Conservation (phyloP, 2,797 vertebrate genomes). For the Distichodus sexfasciatus region DNA sequence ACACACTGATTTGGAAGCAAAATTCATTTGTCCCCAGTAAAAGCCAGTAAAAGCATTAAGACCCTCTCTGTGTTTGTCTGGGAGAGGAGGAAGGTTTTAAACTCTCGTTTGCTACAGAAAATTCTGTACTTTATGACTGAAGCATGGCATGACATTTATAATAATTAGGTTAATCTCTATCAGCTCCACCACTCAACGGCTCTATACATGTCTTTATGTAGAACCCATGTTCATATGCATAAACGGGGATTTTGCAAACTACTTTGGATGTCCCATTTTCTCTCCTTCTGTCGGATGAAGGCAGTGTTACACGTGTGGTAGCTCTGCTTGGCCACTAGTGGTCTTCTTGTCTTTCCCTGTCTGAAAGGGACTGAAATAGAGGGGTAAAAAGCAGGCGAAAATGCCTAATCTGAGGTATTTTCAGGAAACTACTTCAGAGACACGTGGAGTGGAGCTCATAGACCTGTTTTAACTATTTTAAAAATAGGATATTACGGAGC, state of each 20-base stretch:
- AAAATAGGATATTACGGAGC: too few species aligned
- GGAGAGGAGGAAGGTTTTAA: constrained; percentile 24
- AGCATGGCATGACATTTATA: constrained; percentile 21
- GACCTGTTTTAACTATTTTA: too few species aligned
- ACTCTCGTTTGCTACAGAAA: constrained; percentile 27
- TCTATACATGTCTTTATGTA: constrained; percentile 3
- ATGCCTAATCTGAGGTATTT: too few species aligned
- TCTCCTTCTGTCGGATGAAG: too few species aligned
- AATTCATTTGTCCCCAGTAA: constrained; percentile 52
- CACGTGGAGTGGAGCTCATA: too few species aligned
- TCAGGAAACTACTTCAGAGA: too few species aligned
- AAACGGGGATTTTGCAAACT: not conserved
- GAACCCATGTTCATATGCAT: constrained; percentile 1
- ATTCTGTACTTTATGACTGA: constrained; percentile 31
- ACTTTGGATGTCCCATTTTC: constrained; percentile 13
- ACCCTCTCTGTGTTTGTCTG: constrained; percentile 35
- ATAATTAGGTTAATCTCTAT: constrained; percentile 35
- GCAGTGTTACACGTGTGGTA: not conserved
- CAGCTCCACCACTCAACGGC: constrained; percentile 22
- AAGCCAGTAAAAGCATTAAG: constrained; percentile 52
- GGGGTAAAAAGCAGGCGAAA: too few species aligned
- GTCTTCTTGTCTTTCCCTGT: too few species aligned
- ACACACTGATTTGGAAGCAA: constrained; percentile 48
- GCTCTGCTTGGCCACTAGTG: too few species aligned
- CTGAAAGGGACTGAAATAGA: too few species aligned